phyloP scores from a whole-genome alignment of 2,113 vertebrate species.

The Lampris incognitus region DNA sequence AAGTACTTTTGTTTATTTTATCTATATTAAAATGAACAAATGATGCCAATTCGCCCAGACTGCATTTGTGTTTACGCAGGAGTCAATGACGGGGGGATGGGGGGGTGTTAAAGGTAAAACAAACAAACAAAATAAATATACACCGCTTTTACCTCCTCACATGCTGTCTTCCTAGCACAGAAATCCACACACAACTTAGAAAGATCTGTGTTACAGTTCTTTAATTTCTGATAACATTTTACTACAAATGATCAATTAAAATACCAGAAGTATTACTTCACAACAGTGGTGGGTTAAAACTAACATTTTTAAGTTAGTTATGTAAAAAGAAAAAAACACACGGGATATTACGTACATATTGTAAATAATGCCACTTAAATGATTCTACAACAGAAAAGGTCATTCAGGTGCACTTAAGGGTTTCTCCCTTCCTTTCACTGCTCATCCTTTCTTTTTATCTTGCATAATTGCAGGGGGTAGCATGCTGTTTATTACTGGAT shows the following conservation, averaged over 20 bases:
- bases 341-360: background rate
- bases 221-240: background rate
- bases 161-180: background rate
- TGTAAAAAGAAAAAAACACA: conserved; percentile 2
- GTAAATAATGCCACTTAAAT: conserved; percentile 15
- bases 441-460: background rate
- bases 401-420: conserved; percentile 40
- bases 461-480: too few species aligned
- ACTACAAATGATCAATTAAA: conserved; percentile 10
- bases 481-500: conserved; percentile 22
- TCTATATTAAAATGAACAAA: conserved; percentile 82
- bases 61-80: conserved; percentile 34
- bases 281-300: too few species aligned
- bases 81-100: too few species aligned
- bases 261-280: background rate
- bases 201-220: background rate
- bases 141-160: background rate
- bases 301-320: background rate
- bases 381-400: conserved; percentile 12
- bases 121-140: background rate
- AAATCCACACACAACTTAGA: background rate
- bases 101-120: background rate
- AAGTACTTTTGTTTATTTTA: conserved; percentile 80
- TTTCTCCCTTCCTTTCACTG: conserved; percentile 14
- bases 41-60: conserved; percentile 57